phyloP scores from a whole-genome alignment of 2,113 vertebrate genomes.

The Microcebus ravelobensis region DNA sequence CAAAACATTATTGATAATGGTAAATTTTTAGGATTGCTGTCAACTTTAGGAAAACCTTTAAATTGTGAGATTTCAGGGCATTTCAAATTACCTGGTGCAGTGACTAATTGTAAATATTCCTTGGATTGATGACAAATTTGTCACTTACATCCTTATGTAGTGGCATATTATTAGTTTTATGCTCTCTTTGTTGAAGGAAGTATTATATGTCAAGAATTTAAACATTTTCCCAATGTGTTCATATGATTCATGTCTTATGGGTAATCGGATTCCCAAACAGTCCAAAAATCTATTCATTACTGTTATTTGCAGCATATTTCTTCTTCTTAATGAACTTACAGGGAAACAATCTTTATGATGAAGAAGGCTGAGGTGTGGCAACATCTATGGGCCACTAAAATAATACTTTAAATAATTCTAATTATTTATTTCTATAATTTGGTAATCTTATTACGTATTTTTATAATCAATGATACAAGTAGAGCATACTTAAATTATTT shows the following conservation, averaged over 20 bases:
- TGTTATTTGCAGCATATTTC: background rate
- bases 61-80: background rate
- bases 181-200: background rate
- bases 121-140: background rate
- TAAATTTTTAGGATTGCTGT: background rate
- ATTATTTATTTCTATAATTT: background rate
- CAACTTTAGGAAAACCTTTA: constrained; percentile 20
- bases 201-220: background rate
- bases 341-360: background rate
- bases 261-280: background rate
- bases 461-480: background rate
- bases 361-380: background rate
- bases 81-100: background rate
- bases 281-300: background rate
- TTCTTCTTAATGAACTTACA: background rate
- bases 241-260: background rate
- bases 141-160: background rate
- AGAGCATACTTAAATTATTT: constrained; percentile 3
- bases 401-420: background rate
- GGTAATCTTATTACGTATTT: background rate
- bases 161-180: background rate
- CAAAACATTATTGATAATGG: background rate
- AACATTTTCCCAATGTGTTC: background rate
- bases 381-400: background rate
- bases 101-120: background rate